phyloP scores from a whole-genome alignment of 2,797 vertebrate species.

The Gallinago stenura region DNA sequence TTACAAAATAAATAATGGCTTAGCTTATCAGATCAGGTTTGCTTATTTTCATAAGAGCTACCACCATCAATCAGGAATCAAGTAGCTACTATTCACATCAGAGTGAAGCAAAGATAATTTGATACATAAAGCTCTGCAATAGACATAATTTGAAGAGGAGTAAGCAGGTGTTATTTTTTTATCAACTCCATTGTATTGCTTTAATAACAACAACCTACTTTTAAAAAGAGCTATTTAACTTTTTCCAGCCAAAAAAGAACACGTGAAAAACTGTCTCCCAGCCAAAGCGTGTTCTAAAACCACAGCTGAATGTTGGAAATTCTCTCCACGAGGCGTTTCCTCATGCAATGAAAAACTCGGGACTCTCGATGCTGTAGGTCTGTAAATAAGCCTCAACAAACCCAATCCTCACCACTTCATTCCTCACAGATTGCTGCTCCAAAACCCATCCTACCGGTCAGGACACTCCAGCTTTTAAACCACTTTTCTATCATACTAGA shows the following conservation, averaged over 20 bases:
- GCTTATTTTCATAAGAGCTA: slow-evolving; percentile 55
- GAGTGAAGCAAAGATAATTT: slow-evolving; percentile 43
- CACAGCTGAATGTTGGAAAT: not conserved
- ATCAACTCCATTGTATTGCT: slow-evolving; percentile 20
- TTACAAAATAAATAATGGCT: slow-evolving; percentile 35
- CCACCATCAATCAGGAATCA: slow-evolving; percentile 53
- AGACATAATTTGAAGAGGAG: slow-evolving; percentile 30
- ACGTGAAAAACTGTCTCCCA: not conserved
- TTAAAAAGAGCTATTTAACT: slow-evolving; percentile 14
- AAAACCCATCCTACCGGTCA: not conserved
- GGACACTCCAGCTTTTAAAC: not conserved
- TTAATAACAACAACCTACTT: slow-evolving; percentile 41
- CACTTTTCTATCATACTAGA: not conserved
- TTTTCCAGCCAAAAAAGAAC: not conserved
- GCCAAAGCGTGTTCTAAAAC: not conserved
- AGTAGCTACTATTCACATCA: slow-evolving; percentile 31
- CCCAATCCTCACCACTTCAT: not conserved
- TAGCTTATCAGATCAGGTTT: slow-evolving; percentile 26
- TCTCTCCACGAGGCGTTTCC: not conserved
- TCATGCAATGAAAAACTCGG: not conserved
- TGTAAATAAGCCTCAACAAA: not conserved
- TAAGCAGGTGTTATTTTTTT: slow-evolving; percentile 59
- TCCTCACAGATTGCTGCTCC: not conserved
- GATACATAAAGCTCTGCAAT: slow-evolving; percentile 6
- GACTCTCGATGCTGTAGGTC: not conserved